Conservation (phyloP, 2,888 invertebrate species). For the Pseudococcus viburni region DNA sequence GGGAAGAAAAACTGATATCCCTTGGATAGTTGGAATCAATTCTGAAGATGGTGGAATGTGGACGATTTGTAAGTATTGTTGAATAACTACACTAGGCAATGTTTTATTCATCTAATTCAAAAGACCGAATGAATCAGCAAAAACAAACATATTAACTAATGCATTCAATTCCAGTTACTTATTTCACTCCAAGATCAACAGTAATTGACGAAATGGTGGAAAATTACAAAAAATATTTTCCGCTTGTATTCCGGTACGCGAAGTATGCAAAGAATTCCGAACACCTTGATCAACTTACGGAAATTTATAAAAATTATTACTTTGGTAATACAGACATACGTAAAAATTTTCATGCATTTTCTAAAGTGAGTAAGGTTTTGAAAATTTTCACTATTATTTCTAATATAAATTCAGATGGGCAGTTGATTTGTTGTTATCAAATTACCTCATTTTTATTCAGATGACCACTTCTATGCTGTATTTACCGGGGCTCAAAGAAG, state of each 20-base stretch:
- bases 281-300: not conserved
- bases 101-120: not conserved
- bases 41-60: conserved; percentile 63
- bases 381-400: not conserved
- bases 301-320: conserved; percentile 18
- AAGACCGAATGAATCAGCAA: not conserved
- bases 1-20: conserved; percentile 61
- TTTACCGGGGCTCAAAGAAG: conserved; percentile 2
- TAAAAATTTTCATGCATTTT: not conserved
- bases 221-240: conserved; percentile 21
- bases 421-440: not conserved
- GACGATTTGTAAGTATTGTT: conserved; percentile 41
- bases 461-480: conserved; percentile 44
- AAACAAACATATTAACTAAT: not conserved
- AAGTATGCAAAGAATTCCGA: not conserved
- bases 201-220: not conserved
- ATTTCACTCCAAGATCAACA: conserved; percentile 9
- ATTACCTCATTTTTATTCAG: conserved; percentile 28
- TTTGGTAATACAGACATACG: not conserved
- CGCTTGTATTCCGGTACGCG: not conserved
- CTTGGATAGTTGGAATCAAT: conserved; percentile 65
- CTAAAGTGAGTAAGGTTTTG: not conserved
- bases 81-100: not conserved
- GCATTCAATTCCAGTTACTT: conserved; percentile 17
- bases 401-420: not conserved